Base-by-base conservation (phyloP, 2,113 vertebrate genomes). In the Vidua macroura region DNA sequence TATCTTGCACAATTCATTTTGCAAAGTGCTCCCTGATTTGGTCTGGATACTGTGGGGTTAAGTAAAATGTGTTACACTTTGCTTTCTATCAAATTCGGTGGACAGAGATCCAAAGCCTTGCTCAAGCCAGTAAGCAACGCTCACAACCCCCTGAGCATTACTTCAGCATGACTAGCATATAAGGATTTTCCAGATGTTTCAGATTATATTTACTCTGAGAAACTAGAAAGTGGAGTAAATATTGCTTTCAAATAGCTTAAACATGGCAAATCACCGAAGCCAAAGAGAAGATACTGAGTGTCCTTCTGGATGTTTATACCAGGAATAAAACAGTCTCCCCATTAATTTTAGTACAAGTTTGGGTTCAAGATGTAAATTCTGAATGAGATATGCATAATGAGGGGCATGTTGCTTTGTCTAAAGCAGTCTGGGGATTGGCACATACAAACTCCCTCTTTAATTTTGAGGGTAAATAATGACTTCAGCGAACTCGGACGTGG, bases 81-180 rank as follows among this genome's bases (percentile, higher is more conserved):
- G 80, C 92, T 83, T 93, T 72, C 76, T 79, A 15, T 96, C 92
- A 62, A 41, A 83, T 44, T 59, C 76, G 4, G 77, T 72, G 49
- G 53, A 85, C 75, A 66, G 62, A 19, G 88, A 92, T 91, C 81
- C 92, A 96, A 95, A 95, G 53, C 82, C 77, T 48, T 85, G 83
- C 84, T 94, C 1, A 51, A 87, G 95, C 93, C 90, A 92, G 70
- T 58, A 48, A 90, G 90, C 91, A 91, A 90, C 44, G 85, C 60
- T 95, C 91, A 51, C 76, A 90, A 24, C 63, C 85, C 86, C 96
- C 97, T 91, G 98, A 92, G 85, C 98, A 98, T 98, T 95, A 83
- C 75, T 93, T 84, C 83, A 90, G 82, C 86, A 52, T 90, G 84
- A 84, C 78, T 43, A 96, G 92, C 16, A 2, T 17, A 22, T 64